Base-by-base conservation (phyloP, 30 jellyfish, hydroid and myxozoan species). In the Cassiopea xamachana region DNA sequence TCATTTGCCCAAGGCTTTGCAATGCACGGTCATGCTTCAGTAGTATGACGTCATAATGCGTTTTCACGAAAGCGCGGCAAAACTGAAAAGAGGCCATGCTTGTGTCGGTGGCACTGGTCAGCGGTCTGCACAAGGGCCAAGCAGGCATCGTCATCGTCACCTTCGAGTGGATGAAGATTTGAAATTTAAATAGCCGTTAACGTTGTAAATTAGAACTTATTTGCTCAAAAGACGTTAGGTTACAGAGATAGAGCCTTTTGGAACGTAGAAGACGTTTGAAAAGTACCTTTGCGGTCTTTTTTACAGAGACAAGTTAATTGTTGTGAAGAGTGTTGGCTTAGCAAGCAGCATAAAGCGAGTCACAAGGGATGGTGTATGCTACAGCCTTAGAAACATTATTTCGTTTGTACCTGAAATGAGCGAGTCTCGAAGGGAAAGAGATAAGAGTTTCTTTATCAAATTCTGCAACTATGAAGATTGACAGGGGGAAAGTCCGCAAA, bases 401-500 rank as follows among this genome's bases (percentile, higher is more conserved):
- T 27, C 15, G 46, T 67, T 67, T 67, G 3, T 67, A 14, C 12
- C 80, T 71, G 80, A 71, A 71, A 71, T 71, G 80, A 71, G 39
- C 55, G 80, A 71, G 55, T 71, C 27, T 43, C 15, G 58, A 43
- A 71, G 16, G 55, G 80, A 43, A 71, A 18, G 55, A 27, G 4
- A 15, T 4, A 71, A 19, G 55, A 43, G 15, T 71, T 71, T 1
- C 58, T 43, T 16, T 4, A 71, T 1, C n/a, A 19, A 51, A 71
- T 55, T 51, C 80, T 71, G 15, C 87, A 17, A 88, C 64, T 18
- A 94, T 95, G 99, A 95, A 95, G 84, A 90, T 95, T 60, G 99
- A 95, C 85, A 89, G 99, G 17, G 80, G 95, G 60, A 95, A 95
- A 82, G 91, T 95, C 68, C 92, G 95, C 58, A 95, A 95, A 75